Evolutionary conservation across 2,113 vertebrate species (phyloP).

Genomic region (Formicarius rufipectus): DNA sequence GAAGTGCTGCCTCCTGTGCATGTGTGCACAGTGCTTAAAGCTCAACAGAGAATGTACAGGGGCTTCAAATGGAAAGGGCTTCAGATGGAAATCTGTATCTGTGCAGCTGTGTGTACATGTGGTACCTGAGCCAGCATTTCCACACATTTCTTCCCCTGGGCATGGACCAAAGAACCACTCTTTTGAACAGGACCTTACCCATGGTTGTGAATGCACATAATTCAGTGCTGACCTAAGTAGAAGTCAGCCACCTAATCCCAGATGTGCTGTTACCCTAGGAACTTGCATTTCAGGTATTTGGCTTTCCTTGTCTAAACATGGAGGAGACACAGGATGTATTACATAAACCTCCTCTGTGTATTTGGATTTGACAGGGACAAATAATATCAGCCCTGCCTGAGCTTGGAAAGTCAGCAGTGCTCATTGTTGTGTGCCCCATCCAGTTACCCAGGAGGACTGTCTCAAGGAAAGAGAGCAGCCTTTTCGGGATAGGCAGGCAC

Average conservation of each 20-base stretch:
- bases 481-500: slow-evolving; percentile 78
- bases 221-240: not conserved
- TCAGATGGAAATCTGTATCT: not conserved
- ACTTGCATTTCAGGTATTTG: not conserved
- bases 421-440: slow-evolving; percentile 68
- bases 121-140: not conserved
- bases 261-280: not conserved
- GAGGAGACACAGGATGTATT: not conserved
- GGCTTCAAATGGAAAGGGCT: not conserved
- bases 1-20: not conserved
- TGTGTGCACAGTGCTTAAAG: not conserved
- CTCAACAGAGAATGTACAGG: no score
- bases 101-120: not conserved
- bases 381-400: not conserved
- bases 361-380: not conserved
- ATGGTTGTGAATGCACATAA: not conserved
- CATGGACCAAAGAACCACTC: not conserved
- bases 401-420: not conserved
- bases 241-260: not conserved
- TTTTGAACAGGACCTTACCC: not conserved
- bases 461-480: slow-evolving; percentile 65
- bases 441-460: slow-evolving; percentile 78
- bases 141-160: not conserved
- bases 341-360: not conserved
- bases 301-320: not conserved